A percentile compares a stretch with the other conserved stretches of the same genome.
phyloP scores from a whole-genome alignment of 2,797 vertebrate genomes.

The Sebastes steindachneri region DNA sequence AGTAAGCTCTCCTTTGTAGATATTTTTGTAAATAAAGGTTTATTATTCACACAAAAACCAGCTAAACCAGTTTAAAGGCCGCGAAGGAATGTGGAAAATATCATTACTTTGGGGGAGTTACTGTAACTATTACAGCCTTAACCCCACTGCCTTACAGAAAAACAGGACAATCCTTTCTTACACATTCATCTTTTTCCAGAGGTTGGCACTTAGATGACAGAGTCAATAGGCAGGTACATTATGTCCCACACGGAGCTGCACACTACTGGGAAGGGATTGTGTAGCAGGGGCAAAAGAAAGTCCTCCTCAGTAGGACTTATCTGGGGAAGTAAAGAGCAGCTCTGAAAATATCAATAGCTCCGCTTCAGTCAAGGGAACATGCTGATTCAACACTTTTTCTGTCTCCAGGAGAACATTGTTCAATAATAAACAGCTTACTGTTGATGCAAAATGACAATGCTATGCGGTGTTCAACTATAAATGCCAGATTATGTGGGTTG shows the following conservation, averaged over 20 bases:
- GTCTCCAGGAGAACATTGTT: conserved; percentile 72
- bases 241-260: conserved; percentile 26
- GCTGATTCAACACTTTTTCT: conserved; percentile 69
- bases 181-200: neutral
- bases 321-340: conserved; percentile 53
- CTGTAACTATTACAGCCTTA: neutral
- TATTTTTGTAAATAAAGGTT: neutral
- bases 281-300: conserved; percentile 48
- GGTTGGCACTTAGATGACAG: conserved; percentile 24
- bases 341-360: conserved; percentile 75
- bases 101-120: neutral
- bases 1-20: neutral
- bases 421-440: conserved; percentile 67
- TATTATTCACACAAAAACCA: conserved; percentile 17
- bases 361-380: conserved; percentile 63
- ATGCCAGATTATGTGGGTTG: conserved; percentile 28
- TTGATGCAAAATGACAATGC: conserved; percentile 62
- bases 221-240: conserved; percentile 37
- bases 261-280: conserved; percentile 30
- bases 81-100: conserved; percentile 2
- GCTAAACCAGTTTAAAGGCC: conserved; percentile 20
- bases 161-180: conserved; percentile 1
- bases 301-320: conserved; percentile 58
- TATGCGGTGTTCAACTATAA: conserved; percentile 32
- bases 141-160: neutral